Conservation (phyloP, 2,888 invertebrate genomes). For the Psococerastis gibbosa region DNA sequence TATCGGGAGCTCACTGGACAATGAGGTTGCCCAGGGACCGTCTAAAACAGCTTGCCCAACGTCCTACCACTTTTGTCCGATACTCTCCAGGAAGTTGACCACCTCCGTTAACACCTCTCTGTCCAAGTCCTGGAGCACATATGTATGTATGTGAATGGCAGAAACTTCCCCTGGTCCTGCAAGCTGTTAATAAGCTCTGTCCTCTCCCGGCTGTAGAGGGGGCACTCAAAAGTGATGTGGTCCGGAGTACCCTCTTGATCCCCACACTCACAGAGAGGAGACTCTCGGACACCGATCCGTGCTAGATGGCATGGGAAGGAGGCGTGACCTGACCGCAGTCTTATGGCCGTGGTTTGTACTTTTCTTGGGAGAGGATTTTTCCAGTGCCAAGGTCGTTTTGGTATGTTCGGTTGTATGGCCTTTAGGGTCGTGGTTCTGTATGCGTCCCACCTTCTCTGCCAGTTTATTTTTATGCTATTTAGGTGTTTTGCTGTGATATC, state of each 20-base stretch:
- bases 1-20: too few relatives aligned
- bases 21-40: too few relatives aligned
- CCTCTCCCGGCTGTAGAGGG: too few relatives aligned
- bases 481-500: neutral
- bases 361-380: neutral
- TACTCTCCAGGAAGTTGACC: too few relatives aligned
- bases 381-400: neutral
- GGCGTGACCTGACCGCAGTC: neutral
- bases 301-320: neutral
- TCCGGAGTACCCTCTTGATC: conserved; percentile 23
- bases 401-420: neutral
- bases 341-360: neutral
- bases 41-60: too few relatives aligned
- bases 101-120: too few relatives aligned
- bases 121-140: too few relatives aligned
- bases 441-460: neutral
- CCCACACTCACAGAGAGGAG: conserved; percentile 11
- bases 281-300: neutral
- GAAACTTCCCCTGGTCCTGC: too few relatives aligned
- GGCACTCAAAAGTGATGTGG: too few relatives aligned
- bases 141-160: too few relatives aligned
- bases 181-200: too few relatives aligned
- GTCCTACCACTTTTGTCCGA: too few relatives aligned
- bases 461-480: neutral
- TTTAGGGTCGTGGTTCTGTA: neutral